Conservation (phyloP, 2,113 vertebrate genomes). For the Riparia riparia region DNA sequence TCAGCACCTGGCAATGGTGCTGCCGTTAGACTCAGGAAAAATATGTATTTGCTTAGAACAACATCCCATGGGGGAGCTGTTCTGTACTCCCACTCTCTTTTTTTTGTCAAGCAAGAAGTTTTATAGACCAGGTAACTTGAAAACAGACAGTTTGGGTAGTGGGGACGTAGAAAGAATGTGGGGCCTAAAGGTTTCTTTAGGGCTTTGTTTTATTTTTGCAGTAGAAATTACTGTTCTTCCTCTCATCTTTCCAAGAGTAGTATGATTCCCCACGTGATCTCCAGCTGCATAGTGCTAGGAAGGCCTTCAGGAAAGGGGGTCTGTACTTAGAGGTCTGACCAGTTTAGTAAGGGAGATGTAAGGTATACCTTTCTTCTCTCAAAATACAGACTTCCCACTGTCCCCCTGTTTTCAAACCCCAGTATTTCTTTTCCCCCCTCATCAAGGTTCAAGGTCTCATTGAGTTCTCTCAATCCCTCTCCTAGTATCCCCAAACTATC, state of each 20-base stretch:
- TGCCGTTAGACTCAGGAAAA: neutral
- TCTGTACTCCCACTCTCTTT: no score
- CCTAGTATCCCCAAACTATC: neutral
- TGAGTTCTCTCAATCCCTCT: neutral
- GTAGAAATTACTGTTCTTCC: neutral
- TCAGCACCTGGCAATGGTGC: neutral
- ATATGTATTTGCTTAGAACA: neutral
- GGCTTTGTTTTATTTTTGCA: neutral
- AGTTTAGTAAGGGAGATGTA: neutral
- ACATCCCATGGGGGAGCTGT: neutral
- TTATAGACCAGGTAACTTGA: neutral
- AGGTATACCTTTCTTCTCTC: neutral
- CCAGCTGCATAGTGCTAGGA: neutral
- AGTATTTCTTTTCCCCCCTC: rapidly evolving
- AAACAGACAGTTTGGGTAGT: neutral
- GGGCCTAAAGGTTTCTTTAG: neutral
- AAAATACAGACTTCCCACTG: neutral
- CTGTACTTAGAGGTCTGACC: neutral
- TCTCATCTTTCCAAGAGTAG: neutral
- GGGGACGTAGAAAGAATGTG: neutral
- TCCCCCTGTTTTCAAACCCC: neutral
- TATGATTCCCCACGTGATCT: neutral
- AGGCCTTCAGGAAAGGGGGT: neutral
- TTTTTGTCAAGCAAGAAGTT: neutral
- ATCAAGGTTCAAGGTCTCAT: neutral